Evolutionary conservation across 1,140 invertebrate genomes (phyloP), one percentile per base, ranked within the genome.

Genomic region (Lordiphosa collinella): DNA sequence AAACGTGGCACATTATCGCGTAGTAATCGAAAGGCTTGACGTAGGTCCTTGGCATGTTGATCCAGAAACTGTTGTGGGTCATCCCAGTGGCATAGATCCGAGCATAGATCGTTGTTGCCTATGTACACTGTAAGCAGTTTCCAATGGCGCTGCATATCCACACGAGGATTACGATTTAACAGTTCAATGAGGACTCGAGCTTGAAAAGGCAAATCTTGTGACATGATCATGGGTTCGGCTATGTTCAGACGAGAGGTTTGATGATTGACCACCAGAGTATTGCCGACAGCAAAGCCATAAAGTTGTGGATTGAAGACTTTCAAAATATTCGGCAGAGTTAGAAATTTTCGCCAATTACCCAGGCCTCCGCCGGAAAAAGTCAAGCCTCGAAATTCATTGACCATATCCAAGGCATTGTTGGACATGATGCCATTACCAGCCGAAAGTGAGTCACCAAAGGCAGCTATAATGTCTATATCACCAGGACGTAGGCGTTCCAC

Each of bases 91-190:
- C 93, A 94, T 9, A 93, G 90, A 11, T 92, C 91, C 5, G 86
- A 59, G 74, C 94, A 95, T 44, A 95, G 91, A 67, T 95, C 93
- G 74, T 95, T 95, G 35, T 89, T 88, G 13, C 94, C 94, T 12
- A 94, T 92, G 73, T 93, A 92, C 1, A 94, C 64, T 0, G 92
- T 93, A n/a, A 94, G 89, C 4, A 88, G 57, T 44, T 96, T 96
- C 94, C 94, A 95, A 70, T 93, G 89, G 1, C 90, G 90, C 16
- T 92, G 67, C 8, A 92, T 58, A 70, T 94, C 88, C 3, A 94
- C 90, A 16, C 90, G 88, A 10, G 90, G 88, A 84, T 94, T 91
- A 1, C 68, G 89, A 50, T 90, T 90, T 48, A 95, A 91, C 56
- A 91, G 90, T 13, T 91, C 89, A 2, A 94, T 87, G 2, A 95